Percentiles rank a stretch among this genome's conserved stretches.
Evolutionary conservation across 2,797 vertebrate genomes (phyloP).

Genomic region (Macroramphosus scolopax): DNA sequence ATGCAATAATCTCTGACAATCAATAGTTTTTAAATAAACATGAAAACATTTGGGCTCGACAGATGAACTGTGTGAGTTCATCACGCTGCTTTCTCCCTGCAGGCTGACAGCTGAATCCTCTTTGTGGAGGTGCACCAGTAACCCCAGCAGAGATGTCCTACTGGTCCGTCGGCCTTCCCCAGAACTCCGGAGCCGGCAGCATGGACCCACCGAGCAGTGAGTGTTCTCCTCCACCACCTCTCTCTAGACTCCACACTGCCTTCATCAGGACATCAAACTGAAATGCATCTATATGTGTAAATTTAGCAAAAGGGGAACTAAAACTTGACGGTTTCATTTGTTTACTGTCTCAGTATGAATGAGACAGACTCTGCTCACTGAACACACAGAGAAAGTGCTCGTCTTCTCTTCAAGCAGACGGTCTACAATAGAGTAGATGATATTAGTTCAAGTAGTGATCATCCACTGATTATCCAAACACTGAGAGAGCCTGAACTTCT

Average conservation of each 20-base stretch:
- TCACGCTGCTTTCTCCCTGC: conserved; percentile 14
- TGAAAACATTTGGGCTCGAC: no score
- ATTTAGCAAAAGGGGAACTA: conserved; percentile 72
- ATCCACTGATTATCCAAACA: no score
- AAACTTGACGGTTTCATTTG: conserved; percentile 39
- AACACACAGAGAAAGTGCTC: no score
- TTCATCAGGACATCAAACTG: conserved; percentile 1
- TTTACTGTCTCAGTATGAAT: background rate
- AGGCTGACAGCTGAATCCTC: no score
- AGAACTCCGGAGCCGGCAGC: conserved; percentile 63
- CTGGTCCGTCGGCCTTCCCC: conserved; percentile 86
- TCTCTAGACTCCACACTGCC: rapidly evolving
- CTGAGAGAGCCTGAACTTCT: no score
- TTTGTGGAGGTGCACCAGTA: conserved; percentile 1
- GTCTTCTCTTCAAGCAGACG: no score
- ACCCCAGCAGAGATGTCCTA: conserved; percentile 81
- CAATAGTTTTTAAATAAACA: no score
- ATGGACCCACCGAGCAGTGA: conserved; percentile 82
- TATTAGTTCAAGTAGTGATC: no score
- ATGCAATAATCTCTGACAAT: no score
- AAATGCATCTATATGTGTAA: conserved; percentile 18
- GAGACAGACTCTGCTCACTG: background rate
- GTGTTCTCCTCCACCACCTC: conserved; percentile 17
- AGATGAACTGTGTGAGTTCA: no score
- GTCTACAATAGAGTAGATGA: no score